Evolutionary conservation across 2,888 invertebrate species (phyloP), one percentile per base, ranked within the genome.

Genomic region (Drosophila niveifrons): DNA sequence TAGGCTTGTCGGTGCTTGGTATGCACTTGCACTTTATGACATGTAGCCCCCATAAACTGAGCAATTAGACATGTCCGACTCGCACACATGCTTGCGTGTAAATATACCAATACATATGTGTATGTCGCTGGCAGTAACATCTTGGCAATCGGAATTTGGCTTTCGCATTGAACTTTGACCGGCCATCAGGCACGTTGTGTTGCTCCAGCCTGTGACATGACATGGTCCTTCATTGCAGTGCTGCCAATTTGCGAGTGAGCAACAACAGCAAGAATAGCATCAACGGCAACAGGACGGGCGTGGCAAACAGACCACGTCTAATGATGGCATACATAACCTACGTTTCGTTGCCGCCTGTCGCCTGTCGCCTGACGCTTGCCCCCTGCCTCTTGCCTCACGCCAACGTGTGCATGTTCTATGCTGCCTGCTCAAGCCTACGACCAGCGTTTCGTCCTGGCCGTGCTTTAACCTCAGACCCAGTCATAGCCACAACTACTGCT

Each of bases 251-350:
- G 86, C 78, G 36, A 66, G 61, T 61, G 64, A 64, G 65, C 78
- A 75, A 43, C 29, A 43, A 15, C 53, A 43, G 31, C 29, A 43
- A 13, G 9, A 18, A n/a, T 2, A 28, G n/a, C 47, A 9, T 2
- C 28, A 47, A 39, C 28, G 3, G 23, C 56, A 56, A 82, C 75
- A 72, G 77, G 62, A 78, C 67, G 88, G 83, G 83, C 80, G 83
- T 88, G 88, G 83, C 88, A 78, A 80, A 79, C 78, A 83, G 81
- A 88, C 78, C 88, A 82, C 80, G 78, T 88, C 83, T 84, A 84
- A 84, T 84, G 83, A 84, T 83, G 84, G 86, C 84, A 88, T 86
- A 86, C 78, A 88, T 80, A 88, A 82, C 82, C 79, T 76, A 73
- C 48, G 55, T 46, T 31, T 55, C 18, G 55, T 44, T 31, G 18